Conservation (phyloP, 2,797 vertebrate genomes). For the Euthynnus affinis region DNA sequence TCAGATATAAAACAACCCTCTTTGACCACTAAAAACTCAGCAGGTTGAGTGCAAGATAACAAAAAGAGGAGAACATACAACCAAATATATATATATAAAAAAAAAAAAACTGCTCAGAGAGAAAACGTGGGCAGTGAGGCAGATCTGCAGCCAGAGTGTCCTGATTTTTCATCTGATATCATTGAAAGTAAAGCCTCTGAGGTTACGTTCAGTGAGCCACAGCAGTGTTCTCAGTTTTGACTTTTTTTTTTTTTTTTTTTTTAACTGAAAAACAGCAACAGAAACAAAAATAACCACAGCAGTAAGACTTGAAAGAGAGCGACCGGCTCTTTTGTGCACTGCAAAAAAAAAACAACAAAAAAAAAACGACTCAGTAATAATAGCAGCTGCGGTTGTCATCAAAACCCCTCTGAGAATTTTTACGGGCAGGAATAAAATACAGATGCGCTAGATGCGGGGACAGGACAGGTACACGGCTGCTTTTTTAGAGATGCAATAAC, state of each 20-base stretch:
- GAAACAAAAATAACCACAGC: slow-evolving; percentile 46
- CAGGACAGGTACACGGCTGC: slow-evolving; percentile 32
- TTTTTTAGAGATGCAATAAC: slow-evolving; percentile 23
- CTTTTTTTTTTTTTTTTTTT: neutral
- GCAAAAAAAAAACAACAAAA: neutral
- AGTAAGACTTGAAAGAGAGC: slow-evolving; percentile 20
- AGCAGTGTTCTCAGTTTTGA: slow-evolving; percentile 1
- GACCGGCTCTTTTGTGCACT: slow-evolving; percentile 16
- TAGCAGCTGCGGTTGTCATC: slow-evolving; percentile 6
- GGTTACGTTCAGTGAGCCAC: slow-evolving; percentile 7
- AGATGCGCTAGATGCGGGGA: neutral
- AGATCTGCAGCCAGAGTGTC: neutral
- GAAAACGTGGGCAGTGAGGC: slow-evolving; percentile 4
- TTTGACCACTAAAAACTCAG: neutral
- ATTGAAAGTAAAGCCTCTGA: neutral
- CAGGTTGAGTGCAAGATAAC: neutral
- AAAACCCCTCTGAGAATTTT: slow-evolving; percentile 34
- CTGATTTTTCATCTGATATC: slow-evolving; percentile 19
- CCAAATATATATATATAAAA: too few species aligned
- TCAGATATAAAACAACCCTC: neutral
- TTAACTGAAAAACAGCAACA: slow-evolving; percentile 1
- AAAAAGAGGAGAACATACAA: neutral
- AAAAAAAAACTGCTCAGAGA: too few species aligned
- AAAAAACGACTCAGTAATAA: slow-evolving; percentile 5
- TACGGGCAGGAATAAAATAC: slow-evolving; percentile 27